Evolutionary conservation across 2,888 invertebrate genomes (phyloP), one percentile per base, ranked within the genome.

Genomic region (Didymodactylos carnosus): DNA sequence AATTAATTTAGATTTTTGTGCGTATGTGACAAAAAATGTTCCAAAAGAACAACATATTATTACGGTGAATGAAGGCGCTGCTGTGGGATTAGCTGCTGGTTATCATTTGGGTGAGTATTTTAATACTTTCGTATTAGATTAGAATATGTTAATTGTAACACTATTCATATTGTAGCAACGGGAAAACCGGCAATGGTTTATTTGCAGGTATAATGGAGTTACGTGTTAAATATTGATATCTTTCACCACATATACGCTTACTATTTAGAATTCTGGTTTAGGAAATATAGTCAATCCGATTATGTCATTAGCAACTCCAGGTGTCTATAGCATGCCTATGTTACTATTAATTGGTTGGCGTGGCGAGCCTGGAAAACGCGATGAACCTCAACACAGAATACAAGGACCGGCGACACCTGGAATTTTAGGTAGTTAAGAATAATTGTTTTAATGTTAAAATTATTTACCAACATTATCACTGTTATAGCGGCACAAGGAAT

Each of bases 201-300:
- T 77, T 78, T 84, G 74, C 83, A 84, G 81, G 62, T 62, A 62
- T 16, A 49, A 81, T n/a, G 23, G n/a, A 25, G 8, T 1, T 69
- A 27, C 16, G 3, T 27, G 29, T 39, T 35, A 0, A 69, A 69
- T 43, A 43, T 43, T 43, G 43, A 43, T 43, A 43, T 19, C 19
- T 14, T 14, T 14, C 14, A 14, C 5, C 5, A 62, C 14, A 27
- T 19, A 27, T 62, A 16, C 14, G 27, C 10, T 62, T 14, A 14
- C 5, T 16, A 76, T 81, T 81, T n/a, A 62, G 62, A 84, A 84
- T 77, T 84, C 84, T 62, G 84, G 84, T 39, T 77, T 84, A 39
- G 84, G 84, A 29, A 84, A 84, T 77, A 81, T 81, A 62, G 82
- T 84, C 8, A 84, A 84, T 77, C 84, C 84, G 4, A 76, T 84